A percentile compares a stretch with the other conserved stretches of the same genome.
These are phyloP conservation scores for Anolis apletophallus DNA, from an alignment of 2,797 vertebrate species.

Conservation along the genomic window DNA sequence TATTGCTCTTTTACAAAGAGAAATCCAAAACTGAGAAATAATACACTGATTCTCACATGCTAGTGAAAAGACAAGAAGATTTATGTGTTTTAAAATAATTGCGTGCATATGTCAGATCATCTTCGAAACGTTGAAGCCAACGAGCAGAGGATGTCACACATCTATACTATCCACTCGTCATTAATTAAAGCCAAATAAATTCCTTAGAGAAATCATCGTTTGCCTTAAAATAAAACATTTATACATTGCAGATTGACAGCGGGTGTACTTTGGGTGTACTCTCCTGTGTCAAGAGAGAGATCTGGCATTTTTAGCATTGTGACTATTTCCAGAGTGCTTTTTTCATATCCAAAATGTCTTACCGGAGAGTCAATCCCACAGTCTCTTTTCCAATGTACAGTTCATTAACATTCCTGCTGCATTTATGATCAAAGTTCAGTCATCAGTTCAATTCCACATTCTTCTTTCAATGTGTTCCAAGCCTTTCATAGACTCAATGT, in stretches of 20 bases:
- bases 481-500: conserved; percentile 65
- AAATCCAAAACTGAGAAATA: neutral
- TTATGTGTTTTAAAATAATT: neutral
- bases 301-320: neutral
- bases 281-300: conserved; percentile 32
- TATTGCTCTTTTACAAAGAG: neutral
- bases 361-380: conserved; percentile 52
- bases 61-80: neutral
- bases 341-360: conserved; percentile 22
- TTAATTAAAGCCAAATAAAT: neutral
- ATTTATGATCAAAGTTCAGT: conserved; percentile 72
- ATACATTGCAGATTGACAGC: conserved; percentile 26
- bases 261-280: neutral
- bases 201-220: neutral
- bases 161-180: neutral
- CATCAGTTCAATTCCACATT: conserved; percentile 56
- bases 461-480: conserved; percentile 78
- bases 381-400: conserved; percentile 58
- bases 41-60: neutral
- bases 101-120: neutral
- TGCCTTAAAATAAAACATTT: neutral
- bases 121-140: neutral
- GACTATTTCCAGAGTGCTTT: conserved; percentile 17
- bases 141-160: neutral
- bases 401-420: conserved; percentile 73